Evolutionary conservation across 2,888 invertebrate genomes (phyloP).

Genomic region (Ferrisia virgata): DNA sequence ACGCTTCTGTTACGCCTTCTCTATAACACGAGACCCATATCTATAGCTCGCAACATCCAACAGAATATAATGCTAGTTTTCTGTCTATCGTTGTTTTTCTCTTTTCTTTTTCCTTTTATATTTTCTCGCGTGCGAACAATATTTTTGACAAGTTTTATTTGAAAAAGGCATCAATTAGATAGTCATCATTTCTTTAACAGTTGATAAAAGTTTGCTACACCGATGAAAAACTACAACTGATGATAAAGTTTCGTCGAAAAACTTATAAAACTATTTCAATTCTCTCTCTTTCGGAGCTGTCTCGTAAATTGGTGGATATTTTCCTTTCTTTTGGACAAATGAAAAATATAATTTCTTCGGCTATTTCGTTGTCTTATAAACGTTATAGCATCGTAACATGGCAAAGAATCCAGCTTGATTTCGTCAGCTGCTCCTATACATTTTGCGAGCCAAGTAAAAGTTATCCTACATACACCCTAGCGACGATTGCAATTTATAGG

Average conservation of each 20-base stretch:
- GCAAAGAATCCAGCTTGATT: no score
- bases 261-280: not conserved
- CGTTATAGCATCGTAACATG: no score
- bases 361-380: not conserved
- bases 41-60: not conserved
- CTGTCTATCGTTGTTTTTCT: not conserved
- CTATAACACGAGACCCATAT: not conserved
- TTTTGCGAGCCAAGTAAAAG: no score
- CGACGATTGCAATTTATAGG: no score
- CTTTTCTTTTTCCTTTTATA: not conserved
- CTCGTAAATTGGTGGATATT: not conserved
- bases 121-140: not conserved
- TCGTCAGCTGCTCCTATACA: no score
- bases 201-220: not conserved
- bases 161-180: not conserved
- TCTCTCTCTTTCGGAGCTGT: not conserved
- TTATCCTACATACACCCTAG: no score
- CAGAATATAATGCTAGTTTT: not conserved
- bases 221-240: not conserved
- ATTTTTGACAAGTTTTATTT: slow-evolving; percentile 21
- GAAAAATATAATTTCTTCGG: not conserved
- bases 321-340: not conserved
- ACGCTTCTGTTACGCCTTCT: not conserved
- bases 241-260: not conserved
- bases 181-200: not conserved